Base-by-base conservation (phyloP, 2,888 invertebrate species). In the Agrochola lychnidis region DNA sequence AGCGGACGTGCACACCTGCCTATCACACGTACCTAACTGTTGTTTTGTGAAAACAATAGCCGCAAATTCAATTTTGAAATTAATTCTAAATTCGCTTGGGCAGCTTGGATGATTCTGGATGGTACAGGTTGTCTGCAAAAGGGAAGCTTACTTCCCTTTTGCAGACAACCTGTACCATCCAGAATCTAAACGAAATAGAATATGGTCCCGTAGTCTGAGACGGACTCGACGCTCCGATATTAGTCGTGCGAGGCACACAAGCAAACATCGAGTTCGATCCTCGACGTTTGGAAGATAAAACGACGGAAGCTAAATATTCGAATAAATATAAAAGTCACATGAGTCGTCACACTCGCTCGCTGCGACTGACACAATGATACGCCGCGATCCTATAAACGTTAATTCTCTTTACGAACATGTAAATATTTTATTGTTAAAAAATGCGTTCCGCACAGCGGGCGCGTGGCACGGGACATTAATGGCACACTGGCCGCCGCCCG, bases 321-420 rank as follows among this genome's bases (percentile, higher is more conserved):
- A 56, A 53, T 63, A 78, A 69, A 79, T 83, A 78, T 72, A 72
- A 70, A 61, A 64, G 42, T 76, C 42, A 76, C 70, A 48, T 56
- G 56, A 57, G 30, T n/a, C 30, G 56, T 36, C 64, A 30, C 45
- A 57, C 12, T 9, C 53, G 64, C 12, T 12, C 16, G 36, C 56
- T 16, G 68, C 30, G 59, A 42, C 56, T 22, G 40, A 12, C 64
- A 70, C 64, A 62, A 53, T 45, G 14, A 45, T 45, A 45, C 14
- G 45, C 45, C 45, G 4, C 45, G 45, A 45, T 45, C 45, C 45
- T 45, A 45, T 45, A 73, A 83, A 83, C 62, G 62, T 66, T 66
- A 82, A 66, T 82, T 30, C 63, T 63, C 70, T 36, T 40, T 40
- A 45, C 19, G 61, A 73, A 48, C 59, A 48, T 45, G 63, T 64